Evolutionary conservation across 2,797 vertebrate species (phyloP).

Genomic region (Malurus leucopterus): DNA sequence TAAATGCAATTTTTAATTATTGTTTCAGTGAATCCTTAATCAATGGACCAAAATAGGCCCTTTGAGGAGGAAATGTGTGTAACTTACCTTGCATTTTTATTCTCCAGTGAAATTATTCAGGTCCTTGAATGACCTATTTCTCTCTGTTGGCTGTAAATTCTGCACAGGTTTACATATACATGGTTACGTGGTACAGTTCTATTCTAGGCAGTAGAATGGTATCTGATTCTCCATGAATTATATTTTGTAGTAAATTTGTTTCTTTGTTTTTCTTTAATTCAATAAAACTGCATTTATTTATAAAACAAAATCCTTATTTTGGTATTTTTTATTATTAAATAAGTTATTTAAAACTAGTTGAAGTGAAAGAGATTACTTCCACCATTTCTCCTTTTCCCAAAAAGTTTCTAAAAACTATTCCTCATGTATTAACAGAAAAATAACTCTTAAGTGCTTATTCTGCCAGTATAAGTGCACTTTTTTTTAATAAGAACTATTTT

Average conservation of each 20-base stretch:
- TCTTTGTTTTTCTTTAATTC: background rate
- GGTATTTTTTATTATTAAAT: background rate
- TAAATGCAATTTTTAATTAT: background rate
- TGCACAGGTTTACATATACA: background rate
- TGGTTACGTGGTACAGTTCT: background rate
- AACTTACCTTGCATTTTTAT: background rate
- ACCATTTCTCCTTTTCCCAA: background rate
- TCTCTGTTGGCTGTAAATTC: background rate
- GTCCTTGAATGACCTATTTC: background rate
- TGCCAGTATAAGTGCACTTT: background rate
- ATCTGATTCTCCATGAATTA: background rate
- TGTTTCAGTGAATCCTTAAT: background rate
- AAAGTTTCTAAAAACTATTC: background rate
- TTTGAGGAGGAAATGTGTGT: background rate
- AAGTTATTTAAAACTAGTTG: background rate
- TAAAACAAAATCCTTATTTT: background rate
- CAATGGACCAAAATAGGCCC: background rate
- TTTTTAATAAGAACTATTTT: background rate
- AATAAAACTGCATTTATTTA: background rate
- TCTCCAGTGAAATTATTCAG: background rate
- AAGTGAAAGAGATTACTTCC: background rate
- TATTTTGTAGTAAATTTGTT: background rate
- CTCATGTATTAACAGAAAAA: background rate
- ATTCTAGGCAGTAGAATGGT: background rate
- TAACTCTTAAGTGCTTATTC: background rate